Conservation (phyloP, 2,888 invertebrate species). For the Capitulum mitella region DNA sequence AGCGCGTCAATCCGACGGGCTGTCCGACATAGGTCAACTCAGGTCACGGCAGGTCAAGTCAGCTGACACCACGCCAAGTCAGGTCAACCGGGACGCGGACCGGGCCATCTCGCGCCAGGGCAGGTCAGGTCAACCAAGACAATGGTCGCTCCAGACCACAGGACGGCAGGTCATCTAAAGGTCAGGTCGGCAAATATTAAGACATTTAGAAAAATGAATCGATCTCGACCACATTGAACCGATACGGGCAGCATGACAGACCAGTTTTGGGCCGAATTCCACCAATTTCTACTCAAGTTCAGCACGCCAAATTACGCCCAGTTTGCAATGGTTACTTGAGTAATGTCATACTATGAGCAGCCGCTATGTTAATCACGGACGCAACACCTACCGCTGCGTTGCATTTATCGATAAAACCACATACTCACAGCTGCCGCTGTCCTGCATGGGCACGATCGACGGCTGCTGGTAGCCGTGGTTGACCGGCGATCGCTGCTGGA, state of each 20-base stretch:
- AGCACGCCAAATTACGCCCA: too few species aligned
- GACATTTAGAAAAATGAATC: too few species aligned
- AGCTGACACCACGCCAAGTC: not conserved
- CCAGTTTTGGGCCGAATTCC: too few species aligned
- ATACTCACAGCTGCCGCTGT: not conserved
- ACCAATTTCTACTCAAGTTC: too few species aligned
- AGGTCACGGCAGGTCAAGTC: not conserved
- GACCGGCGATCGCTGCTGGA: not conserved
- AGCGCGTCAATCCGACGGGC: constrained; percentile 35
- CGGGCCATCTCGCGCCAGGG: not conserved
- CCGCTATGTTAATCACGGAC: too few species aligned
- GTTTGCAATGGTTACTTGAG: too few species aligned
- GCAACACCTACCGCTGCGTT: too few species aligned
- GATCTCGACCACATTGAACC: too few species aligned
- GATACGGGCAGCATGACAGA: too few species aligned
- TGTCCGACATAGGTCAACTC: constrained; percentile 14
- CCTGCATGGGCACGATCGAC: not conserved
- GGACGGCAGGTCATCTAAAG: too few species aligned
- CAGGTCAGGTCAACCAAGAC: not conserved
- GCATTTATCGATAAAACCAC: not conserved
- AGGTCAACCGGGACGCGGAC: not conserved
- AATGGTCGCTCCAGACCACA: not conserved
- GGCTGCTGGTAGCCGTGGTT: not conserved
- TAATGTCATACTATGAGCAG: too few species aligned
- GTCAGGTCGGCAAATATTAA: too few species aligned